Evolutionary conservation across 2,797 vertebrate genomes (phyloP), one percentile per base, ranked within the genome.

Genomic region (Spinus olivaceus): DNA sequence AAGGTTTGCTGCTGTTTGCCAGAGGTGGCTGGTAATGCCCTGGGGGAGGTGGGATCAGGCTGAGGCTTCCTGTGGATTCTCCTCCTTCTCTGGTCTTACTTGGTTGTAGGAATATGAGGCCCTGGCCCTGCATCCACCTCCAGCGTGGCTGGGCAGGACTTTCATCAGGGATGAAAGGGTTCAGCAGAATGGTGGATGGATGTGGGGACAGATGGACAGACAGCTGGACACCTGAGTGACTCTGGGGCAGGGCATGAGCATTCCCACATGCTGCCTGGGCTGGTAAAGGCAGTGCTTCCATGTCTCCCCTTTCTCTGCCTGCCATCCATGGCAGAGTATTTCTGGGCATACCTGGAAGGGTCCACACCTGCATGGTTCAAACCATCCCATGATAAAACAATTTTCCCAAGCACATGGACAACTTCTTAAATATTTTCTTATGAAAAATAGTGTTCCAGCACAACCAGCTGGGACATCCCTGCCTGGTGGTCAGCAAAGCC

Each of bases 161-260:
- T 70, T 25, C 5, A 0, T 2, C 0, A 2, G 39, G 46, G 41
- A 54, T 0, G 0, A n/a, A 54, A 32, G n/a, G 2, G 8, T 3
- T 41, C 44, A 4, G 32, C 47, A 39, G 78, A 24, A 4, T 2
- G 20, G 35, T 8, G 25, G 50, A 7, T 10, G 60, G 57, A 10
- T 6, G 25, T 33, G 6, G 5, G 12, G 69, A 4, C 2, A 20
- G 16, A 16, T 2, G 12, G 78, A n/a, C 57, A 28, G 63, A 32
- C 63, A 51, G 49, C 28, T 39, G 71, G 20, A 57, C 56, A 32
- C 0, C 3, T 4, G 16, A 61, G 61, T 14, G 88, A 13, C 27
- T 49, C 78, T 57, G 61, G 0, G 5, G 56, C 42, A 30, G 39
- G 59, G 73, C 3, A 1, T 19, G 15, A n/a, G 44, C 1, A 1